Percentiles rank a stretch among this genome's conserved stretches.
phyloP scores from a whole-genome alignment of 2,113 vertebrate species.

The Hippolais icterina region DNA sequence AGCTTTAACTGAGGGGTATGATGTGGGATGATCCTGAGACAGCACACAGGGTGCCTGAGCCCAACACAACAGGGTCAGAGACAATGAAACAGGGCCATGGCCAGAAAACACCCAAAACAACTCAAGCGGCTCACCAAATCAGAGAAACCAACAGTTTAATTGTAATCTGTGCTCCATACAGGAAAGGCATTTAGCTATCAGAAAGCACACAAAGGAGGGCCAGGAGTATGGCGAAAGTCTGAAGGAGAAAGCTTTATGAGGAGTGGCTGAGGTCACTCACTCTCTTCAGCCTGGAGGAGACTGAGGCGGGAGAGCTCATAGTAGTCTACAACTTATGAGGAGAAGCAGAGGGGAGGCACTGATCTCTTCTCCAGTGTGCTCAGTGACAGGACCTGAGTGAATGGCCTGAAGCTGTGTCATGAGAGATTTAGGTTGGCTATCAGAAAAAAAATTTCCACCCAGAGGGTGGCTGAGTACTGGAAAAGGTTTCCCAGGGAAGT shows the following conservation, averaged over 20 bases:
- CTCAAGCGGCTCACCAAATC: not conserved
- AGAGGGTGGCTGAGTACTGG: not conserved
- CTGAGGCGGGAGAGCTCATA: not conserved
- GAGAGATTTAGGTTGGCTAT: not conserved
- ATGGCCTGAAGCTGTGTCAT: not conserved
- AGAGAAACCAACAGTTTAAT: not conserved
- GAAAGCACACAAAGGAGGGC: not conserved
- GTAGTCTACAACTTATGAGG: not conserved
- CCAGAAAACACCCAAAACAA: not conserved
- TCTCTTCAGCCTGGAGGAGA: not conserved
- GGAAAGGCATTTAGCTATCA: not conserved
- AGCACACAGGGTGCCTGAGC: not conserved
- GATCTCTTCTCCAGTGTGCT: not conserved
- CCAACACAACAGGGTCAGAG: not conserved
- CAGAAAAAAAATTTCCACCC: not conserved
- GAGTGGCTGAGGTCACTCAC: not conserved
- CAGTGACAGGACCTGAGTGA: not conserved
- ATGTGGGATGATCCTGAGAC: not conserved
- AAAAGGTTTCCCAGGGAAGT: not conserved
- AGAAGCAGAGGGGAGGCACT: not conserved
- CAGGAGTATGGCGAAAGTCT: not conserved
- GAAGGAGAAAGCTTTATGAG: not conserved
- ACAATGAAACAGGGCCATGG: not conserved
- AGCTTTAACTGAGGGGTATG: not conserved
- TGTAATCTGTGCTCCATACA: not conserved